Conservation (phyloP, 2,113 vertebrate species). For the Vulpes lagopus region DNA sequence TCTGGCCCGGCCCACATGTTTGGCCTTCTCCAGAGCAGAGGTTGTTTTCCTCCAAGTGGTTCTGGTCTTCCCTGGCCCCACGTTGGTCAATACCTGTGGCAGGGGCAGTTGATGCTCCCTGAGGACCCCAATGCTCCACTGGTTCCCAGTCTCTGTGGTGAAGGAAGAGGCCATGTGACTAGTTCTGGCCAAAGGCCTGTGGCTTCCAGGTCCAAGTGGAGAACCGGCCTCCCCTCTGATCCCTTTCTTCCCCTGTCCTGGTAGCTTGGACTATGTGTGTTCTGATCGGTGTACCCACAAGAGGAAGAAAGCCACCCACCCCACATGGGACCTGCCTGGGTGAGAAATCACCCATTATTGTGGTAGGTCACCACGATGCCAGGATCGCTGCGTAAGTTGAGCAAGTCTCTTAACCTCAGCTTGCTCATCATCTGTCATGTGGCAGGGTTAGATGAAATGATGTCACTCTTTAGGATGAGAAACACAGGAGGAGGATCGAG, state of each 20-base stretch:
- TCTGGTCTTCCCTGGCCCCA: neutral
- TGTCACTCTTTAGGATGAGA: neutral
- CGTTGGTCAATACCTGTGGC: too few relatives aligned
- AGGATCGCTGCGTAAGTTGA: neutral
- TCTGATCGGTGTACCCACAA: neutral
- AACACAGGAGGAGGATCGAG: neutral
- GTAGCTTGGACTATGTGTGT: neutral
- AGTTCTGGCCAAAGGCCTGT: neutral
- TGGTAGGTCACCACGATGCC: neutral
- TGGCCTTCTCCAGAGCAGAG: neutral
- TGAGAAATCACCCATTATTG: neutral
- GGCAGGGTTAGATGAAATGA: neutral
- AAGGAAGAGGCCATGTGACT: neutral
- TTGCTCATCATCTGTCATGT: neutral
- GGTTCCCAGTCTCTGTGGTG: neutral
- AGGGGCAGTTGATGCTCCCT: too few relatives aligned
- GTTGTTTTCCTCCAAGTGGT: neutral
- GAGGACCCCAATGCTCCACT: rapidly evolving
- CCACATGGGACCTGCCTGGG: rapidly evolving
- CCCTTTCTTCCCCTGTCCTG: too few relatives aligned
- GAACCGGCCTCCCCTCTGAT: neutral
- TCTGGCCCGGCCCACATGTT: neutral
- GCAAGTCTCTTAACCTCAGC: neutral
- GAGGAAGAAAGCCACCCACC: neutral
- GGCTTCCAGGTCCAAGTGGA: neutral